phyloP scores from a whole-genome alignment of 1,140 invertebrate genomes.

The Marisa cornuarietis region DNA sequence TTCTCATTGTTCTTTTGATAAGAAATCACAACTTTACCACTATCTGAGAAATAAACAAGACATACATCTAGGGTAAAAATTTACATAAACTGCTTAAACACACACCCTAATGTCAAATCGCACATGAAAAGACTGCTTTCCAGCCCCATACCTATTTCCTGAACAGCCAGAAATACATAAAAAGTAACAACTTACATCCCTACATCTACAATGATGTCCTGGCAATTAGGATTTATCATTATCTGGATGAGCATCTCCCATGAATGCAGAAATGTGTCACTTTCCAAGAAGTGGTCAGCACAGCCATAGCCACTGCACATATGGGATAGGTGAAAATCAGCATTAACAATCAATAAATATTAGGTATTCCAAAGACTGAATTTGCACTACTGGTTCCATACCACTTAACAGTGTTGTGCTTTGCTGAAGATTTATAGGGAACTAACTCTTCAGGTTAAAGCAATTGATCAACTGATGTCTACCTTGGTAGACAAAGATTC shows the following conservation, averaged over 20 bases:
- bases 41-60: background rate
- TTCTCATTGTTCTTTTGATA: too few species aligned
- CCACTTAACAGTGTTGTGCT: too few species aligned
- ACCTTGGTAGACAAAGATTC: too few species aligned
- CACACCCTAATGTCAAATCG: background rate
- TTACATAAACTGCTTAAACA: background rate
- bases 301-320: constrained; percentile 91
- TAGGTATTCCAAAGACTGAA: too few species aligned
- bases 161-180: background rate
- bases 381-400: too few species aligned
- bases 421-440: too few species aligned
- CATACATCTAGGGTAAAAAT: background rate
- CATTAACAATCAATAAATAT: background rate
- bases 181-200: constrained; percentile 77
- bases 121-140: background rate
- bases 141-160: too few species aligned
- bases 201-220: constrained; percentile 92
- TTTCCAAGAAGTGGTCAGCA: constrained; percentile 97
- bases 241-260: constrained; percentile 93
- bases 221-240: constrained; percentile 80
- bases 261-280: constrained; percentile 92
- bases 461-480: too few species aligned
- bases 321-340: background rate
- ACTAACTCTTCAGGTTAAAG: too few species aligned
- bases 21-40: too few species aligned